phyloP scores from a whole-genome alignment of 2,113 vertebrate genomes.

The Falco punctatus region DNA sequence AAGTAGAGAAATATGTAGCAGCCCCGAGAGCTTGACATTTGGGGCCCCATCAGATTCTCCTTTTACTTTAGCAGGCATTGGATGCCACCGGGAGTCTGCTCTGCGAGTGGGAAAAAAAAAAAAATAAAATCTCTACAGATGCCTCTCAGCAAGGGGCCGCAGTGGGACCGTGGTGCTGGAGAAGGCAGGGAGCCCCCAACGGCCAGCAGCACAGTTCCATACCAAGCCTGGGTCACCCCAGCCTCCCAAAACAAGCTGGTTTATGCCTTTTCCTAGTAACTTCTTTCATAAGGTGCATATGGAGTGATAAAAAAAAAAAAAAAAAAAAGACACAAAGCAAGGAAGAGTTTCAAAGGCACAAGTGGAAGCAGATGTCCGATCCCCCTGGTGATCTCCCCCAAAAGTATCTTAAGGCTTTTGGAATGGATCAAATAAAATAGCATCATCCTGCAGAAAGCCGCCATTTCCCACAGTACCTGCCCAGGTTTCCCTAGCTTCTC shows the following conservation, averaged over 20 bases:
- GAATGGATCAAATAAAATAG: background rate
- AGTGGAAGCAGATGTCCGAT: background rate
- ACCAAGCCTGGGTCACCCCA: accelerated
- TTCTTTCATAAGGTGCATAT: background rate
- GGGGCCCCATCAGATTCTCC: background rate
- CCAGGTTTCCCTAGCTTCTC: background rate
- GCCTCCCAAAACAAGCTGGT: background rate
- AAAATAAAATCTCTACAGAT: background rate
- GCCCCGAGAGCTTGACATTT: background rate
- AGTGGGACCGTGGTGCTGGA: background rate
- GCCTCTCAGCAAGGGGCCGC: accelerated
- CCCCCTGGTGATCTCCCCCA: background rate
- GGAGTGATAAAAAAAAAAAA: accelerated
- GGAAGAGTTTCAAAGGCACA: background rate
- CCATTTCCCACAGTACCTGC: background rate
- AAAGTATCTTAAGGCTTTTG: background rate
- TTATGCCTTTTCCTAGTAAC: background rate
- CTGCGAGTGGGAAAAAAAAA: background rate
- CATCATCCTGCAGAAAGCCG: background rate
- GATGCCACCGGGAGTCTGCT: background rate
- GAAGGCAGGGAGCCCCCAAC: background rate
- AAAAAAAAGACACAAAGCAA: background rate
- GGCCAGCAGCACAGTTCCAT: accelerated
- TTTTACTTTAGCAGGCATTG: background rate
- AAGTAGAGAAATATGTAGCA: background rate